These are phyloP conservation scores for Amphipyra berbera DNA, from an alignment of 2,888 invertebrate species.

Conservation along the genomic window DNA sequence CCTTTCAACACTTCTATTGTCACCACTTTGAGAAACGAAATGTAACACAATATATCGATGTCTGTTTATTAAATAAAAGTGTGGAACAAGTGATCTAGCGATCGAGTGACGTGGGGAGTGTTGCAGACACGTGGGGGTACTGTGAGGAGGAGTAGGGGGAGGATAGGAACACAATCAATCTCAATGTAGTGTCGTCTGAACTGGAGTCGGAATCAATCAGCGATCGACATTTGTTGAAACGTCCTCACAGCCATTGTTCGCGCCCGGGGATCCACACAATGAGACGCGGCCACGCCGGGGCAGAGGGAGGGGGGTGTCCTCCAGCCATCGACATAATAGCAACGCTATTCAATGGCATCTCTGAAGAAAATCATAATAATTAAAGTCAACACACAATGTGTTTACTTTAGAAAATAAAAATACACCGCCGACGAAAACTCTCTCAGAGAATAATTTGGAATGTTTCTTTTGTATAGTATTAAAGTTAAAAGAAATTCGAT, in stretches of 20 bases:
- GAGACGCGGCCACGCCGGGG: neutral
- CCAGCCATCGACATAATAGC: neutral
- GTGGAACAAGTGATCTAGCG: slow-evolving; percentile 4
- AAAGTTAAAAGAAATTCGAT: too few relatives aligned
- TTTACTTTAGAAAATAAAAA: slow-evolving; percentile 1
- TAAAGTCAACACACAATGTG: slow-evolving; percentile 10
- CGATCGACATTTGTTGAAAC: slow-evolving; percentile 49
- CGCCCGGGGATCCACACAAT: slow-evolving; percentile 26
- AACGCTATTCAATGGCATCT: neutral
- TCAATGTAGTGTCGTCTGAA: slow-evolving; percentile 61
- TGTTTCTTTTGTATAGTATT: too few relatives aligned
- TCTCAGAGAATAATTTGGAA: too few relatives aligned
- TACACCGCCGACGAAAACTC: neutral
- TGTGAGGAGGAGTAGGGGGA: slow-evolving; percentile 8
- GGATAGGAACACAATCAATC: slow-evolving; percentile 62
- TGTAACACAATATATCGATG: neutral
- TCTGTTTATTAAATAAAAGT: slow-evolving; percentile 11
- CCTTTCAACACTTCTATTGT: too few relatives aligned
- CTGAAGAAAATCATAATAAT: neutral
- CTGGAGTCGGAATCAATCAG: slow-evolving; percentile 68
- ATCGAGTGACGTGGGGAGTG: neutral
- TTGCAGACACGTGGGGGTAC: too few relatives aligned
- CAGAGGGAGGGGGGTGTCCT: neutral
- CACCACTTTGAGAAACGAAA: neutral
- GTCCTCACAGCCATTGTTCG: slow-evolving; percentile 39